Percentiles rank a stretch among this genome's conserved stretches.
Conservation (phyloP, 2,113 vertebrate species). For the Saguinus midas region DNA sequence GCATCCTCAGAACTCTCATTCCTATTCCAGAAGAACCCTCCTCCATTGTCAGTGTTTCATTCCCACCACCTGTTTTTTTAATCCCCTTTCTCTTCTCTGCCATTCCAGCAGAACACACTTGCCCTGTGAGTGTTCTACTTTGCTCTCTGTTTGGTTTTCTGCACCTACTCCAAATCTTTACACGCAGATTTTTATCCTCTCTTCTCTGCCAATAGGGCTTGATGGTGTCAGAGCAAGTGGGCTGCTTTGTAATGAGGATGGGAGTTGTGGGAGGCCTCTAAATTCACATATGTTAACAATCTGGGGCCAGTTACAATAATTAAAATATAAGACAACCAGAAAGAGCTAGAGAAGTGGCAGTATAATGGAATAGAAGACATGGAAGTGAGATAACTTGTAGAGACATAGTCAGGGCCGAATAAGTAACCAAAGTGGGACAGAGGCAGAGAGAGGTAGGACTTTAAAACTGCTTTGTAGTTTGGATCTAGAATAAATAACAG, state of each 20-base stretch:
- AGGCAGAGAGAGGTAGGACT: not conserved
- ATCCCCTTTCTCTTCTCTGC: not conserved
- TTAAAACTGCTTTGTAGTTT: not conserved
- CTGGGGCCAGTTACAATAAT: not conserved
- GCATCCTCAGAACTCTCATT: not conserved
- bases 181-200: not conserved
- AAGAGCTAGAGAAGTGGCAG: not conserved
- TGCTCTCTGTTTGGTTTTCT: not conserved
- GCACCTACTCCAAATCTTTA: not conserved
- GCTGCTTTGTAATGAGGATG: not conserved
- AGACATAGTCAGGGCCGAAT: not conserved
- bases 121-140: not conserved
- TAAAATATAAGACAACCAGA: not conserved
- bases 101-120: not conserved
- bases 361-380: not conserved
- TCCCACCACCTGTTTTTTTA: not conserved
- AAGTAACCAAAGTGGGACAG: not conserved
- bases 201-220: not conserved
- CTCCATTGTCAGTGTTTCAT: not conserved
- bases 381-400: not conserved
- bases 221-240: not conserved
- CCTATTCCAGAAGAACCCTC: not conserved
- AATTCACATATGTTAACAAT: not conserved
- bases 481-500: not conserved
- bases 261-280: not conserved